phyloP scores from a whole-genome alignment of 1,140 invertebrate species.

The Agraylea sexmaculata region DNA sequence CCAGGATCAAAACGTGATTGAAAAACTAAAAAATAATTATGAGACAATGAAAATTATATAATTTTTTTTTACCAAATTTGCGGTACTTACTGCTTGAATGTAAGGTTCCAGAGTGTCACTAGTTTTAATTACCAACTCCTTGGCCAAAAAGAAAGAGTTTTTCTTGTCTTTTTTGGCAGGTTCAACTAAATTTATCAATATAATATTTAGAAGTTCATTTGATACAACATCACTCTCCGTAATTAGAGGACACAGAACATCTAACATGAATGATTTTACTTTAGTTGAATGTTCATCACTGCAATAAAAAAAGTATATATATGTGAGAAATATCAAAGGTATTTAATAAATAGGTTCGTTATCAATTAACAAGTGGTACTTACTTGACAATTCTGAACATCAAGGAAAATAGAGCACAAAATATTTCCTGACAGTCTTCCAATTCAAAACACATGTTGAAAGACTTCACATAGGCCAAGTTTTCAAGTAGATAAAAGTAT shows the following conservation, averaged over 20 bases:
- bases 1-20: constrained; percentile 86
- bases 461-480: constrained; percentile 94
- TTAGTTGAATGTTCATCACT: constrained; percentile 93
- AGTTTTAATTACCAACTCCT: constrained; percentile 83
- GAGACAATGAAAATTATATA: constrained; percentile 4
- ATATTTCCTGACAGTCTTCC: constrained; percentile 94
- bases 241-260: constrained; percentile 86
- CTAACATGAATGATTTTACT: constrained; percentile 93
- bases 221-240: constrained; percentile 92
- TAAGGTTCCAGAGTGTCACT: constrained; percentile 86
- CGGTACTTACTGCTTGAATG: constrained; percentile 73
- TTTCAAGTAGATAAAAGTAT: constrained; percentile 93
- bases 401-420: constrained; percentile 85
- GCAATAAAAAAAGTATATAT: constrained; percentile 15
- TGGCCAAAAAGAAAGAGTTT: constrained; percentile 81
- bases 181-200: constrained; percentile 90
- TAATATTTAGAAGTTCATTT: constrained; percentile 86
- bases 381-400: constrained; percentile 96
- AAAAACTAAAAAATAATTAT: constrained; percentile 62
- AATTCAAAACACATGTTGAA: constrained; percentile 99
- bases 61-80: background rate
- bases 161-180: constrained; percentile 87
- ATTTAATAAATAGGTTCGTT: background rate
- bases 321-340: constrained; percentile 7
- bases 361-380: constrained; percentile 29